These are phyloP conservation scores for Myotis yumanensis DNA, from an alignment of 2,113 vertebrate genomes.

Conservation along the genomic window DNA sequence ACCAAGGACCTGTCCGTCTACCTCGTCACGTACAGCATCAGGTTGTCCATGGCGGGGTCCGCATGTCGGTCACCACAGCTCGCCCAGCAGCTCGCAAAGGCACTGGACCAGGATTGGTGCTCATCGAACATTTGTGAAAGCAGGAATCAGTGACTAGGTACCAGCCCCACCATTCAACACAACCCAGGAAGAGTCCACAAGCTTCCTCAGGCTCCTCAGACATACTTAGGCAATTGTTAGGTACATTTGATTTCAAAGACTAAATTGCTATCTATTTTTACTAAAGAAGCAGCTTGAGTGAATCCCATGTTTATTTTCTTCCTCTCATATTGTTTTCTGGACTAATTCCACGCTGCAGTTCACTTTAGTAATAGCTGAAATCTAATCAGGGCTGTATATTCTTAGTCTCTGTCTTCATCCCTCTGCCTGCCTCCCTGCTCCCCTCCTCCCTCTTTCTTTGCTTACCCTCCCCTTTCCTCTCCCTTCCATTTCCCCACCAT, in stretches of 20 bases:
- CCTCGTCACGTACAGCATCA: background rate
- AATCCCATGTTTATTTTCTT: slow-evolving; percentile 22
- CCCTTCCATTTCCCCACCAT: no score
- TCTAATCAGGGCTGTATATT: background rate
- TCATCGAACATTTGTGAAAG: background rate
- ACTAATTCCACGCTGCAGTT: slow-evolving; percentile 44
- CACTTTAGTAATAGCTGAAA: slow-evolving; percentile 48
- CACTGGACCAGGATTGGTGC: background rate
- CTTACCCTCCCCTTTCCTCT: background rate
- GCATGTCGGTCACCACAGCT: background rate
- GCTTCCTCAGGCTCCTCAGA: background rate
- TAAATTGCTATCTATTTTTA: slow-evolving; percentile 69
- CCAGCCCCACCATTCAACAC: background rate
- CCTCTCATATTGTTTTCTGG: background rate
- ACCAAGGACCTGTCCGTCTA: background rate
- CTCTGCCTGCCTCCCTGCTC: background rate
- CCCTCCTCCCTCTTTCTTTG: background rate
- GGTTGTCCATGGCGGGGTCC: background rate
- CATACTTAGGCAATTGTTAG: background rate
- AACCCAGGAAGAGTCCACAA: background rate
- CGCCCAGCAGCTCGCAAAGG: background rate
- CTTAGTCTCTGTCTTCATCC: background rate
- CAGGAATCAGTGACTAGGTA: background rate
- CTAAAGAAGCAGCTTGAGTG: slow-evolving; percentile 21
- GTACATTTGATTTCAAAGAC: slow-evolving; percentile 71